Evolutionary conservation across 2,888 invertebrate genomes (phyloP).

Genomic region (Leucozona laternaria): DNA sequence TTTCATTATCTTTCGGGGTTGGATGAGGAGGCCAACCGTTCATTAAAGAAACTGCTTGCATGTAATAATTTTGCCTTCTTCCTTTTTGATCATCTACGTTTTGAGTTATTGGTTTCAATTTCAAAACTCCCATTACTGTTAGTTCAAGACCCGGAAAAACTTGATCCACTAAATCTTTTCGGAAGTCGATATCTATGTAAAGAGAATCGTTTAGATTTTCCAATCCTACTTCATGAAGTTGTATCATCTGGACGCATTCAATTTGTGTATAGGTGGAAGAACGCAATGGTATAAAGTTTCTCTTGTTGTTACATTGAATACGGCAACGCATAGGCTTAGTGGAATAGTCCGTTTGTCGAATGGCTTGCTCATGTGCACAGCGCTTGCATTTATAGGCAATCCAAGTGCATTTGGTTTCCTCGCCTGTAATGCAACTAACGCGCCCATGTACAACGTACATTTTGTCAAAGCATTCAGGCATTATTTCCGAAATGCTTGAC

Average conservation of each 20-base stretch:
- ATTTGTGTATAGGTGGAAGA: constrained; percentile 90
- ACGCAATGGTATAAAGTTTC: constrained; percentile 85
- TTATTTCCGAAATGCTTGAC: constrained; percentile 83
- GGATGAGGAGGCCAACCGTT: constrained; percentile 79
- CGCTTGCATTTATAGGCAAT: constrained; percentile 86
- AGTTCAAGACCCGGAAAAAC: constrained; percentile 95
- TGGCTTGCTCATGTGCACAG: constrained; percentile 85
- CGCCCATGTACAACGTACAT: constrained; percentile 93
- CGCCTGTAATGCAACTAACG: constrained; percentile 91
- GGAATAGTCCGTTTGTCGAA: constrained; percentile 84
- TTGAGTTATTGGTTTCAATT: constrained; percentile 84
- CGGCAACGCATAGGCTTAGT: constrained; percentile 85
- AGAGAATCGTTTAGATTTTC: constrained; percentile 89
- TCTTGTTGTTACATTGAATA: constrained; percentile 79
- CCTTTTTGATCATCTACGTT: constrained; percentile 84
- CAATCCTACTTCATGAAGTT: constrained; percentile 88
- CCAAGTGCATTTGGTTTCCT: constrained; percentile 89
- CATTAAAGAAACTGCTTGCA: constrained; percentile 91
- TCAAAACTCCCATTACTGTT: constrained; percentile 93
- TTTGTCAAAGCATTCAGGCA: constrained; percentile 86
- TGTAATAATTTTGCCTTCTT: constrained; percentile 88
- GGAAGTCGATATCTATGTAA: constrained; percentile 93
- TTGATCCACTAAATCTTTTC: constrained; percentile 91
- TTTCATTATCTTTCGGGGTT: constrained; percentile 83
- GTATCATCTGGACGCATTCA: constrained; percentile 91